Conservation (phyloP, 2,888 invertebrate genomes). For the Athalia cordata region DNA sequence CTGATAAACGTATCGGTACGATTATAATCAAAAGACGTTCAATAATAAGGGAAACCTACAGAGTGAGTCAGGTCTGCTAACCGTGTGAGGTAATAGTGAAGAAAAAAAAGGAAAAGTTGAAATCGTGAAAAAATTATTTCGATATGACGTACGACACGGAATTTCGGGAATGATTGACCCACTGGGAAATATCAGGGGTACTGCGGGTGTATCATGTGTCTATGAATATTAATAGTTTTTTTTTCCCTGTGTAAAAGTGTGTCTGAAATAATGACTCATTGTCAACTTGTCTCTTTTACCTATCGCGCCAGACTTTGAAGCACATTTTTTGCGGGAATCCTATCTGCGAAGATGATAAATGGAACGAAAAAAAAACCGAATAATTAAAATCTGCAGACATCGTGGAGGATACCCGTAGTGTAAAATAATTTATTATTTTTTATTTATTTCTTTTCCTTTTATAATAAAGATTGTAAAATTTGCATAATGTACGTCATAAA, state of each 20-base stretch:
- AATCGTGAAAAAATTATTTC: background rate
- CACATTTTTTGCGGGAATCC: too few relatives aligned
- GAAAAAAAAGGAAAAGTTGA: background rate
- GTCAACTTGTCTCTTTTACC: too few relatives aligned
- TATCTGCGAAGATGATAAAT: too few relatives aligned
- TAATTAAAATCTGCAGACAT: too few relatives aligned
- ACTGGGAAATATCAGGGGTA: constrained; percentile 2
- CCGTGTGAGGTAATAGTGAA: background rate
- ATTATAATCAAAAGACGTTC: background rate
- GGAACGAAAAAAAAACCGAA: too few relatives aligned
- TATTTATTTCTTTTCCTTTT: too few relatives aligned
- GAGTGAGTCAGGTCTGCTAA: background rate
- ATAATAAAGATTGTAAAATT: too few relatives aligned
- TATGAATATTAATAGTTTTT: background rate
- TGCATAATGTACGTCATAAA: too few relatives aligned
- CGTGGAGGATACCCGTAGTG: too few relatives aligned
- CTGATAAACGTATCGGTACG: background rate
- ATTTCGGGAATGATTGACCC: constrained; percentile 15
- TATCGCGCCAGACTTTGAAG: too few relatives aligned
- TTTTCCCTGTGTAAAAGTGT: background rate
- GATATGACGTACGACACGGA: background rate
- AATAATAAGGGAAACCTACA: constrained; percentile 1
- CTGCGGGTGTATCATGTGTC: background rate
- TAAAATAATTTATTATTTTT: too few relatives aligned
- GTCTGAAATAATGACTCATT: too few relatives aligned